Percentiles rank a stretch among this genome's conserved stretches.
Evolutionary conservation across 35 echinoderm and acorn worm species (phyloP).

Genomic region (Chiridota heheva): DNA sequence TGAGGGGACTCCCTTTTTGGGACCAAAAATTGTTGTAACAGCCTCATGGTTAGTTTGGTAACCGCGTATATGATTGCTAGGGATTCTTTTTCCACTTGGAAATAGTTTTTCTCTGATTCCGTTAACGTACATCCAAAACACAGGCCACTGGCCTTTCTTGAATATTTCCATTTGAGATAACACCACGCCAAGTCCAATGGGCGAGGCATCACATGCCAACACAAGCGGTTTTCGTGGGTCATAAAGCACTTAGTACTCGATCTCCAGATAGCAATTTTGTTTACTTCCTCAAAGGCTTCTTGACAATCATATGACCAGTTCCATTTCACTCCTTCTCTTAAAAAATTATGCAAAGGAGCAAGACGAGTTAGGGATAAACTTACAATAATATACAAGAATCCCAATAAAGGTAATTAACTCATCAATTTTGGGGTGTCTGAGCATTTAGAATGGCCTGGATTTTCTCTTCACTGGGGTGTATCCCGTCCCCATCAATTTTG

Average conservation of each 20-base stretch:
- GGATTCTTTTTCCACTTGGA: constrained; percentile 61
- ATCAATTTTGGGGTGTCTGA: constrained; percentile 29
- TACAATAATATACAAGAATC: constrained; percentile 60
- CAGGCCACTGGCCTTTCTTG: constrained; percentile 56
- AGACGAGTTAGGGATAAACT: constrained; percentile 49
- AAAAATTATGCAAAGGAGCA: constrained; percentile 57
- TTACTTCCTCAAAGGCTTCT: constrained; percentile 51
- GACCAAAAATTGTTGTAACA: constrained; percentile 30
- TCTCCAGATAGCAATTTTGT: constrained; percentile 57
- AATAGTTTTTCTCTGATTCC: constrained; percentile 63
- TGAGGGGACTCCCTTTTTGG: constrained; percentile 38
- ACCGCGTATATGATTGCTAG: constrained; percentile 36
- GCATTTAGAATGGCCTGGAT: constrained; percentile 56
- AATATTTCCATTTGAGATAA: constrained; percentile 57
- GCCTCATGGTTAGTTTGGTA: constrained; percentile 39
- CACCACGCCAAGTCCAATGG: constrained; percentile 58
- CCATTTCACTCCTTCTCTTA: constrained; percentile 58
- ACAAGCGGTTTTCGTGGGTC: constrained; percentile 43
- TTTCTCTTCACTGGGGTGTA: constrained; percentile 58
- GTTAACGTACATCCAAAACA: constrained; percentile 54
- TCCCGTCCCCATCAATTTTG: constrained; percentile 46
- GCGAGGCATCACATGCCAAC: constrained; percentile 50
- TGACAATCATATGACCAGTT: constrained; percentile 57
- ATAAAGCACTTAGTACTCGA: constrained; percentile 60
- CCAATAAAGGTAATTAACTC: constrained; percentile 56